Conservation (phyloP, 2,113 vertebrate species). For the Eubucco bourcierii region DNA sequence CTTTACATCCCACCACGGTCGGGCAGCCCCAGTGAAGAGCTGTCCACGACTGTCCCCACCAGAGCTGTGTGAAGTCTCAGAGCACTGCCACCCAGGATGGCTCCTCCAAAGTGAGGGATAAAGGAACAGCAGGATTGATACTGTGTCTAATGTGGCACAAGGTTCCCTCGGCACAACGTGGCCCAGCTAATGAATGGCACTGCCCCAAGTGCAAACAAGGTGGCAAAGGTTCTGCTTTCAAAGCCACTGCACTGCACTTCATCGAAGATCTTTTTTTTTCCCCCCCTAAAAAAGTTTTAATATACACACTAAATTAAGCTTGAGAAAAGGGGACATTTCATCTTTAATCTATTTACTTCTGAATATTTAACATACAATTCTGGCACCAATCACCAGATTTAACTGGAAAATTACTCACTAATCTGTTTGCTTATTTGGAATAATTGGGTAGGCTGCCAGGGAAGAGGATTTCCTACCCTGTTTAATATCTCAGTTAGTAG, state of each 20-base stretch:
- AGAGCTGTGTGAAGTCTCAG: neutral
- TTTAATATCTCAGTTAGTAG: constrained; percentile 98
- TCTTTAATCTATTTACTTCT: constrained; percentile 97
- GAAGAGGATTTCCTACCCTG: constrained; percentile 95
- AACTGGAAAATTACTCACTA: constrained; percentile 98
- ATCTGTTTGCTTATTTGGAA: constrained; percentile 99
- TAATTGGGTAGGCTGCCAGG: constrained; percentile 99
- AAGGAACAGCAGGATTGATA: constrained; percentile 53
- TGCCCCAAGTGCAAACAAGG: constrained; percentile 67
- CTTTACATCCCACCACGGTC: rapidly evolving
- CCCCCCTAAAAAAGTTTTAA: constrained; percentile 79
- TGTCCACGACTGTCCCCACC: neutral
- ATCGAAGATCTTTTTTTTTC: constrained; percentile 40
- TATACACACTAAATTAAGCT: constrained; percentile 86
- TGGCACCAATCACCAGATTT: constrained; percentile 96
- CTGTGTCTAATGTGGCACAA: constrained; percentile 54
- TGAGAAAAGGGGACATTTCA: constrained; percentile 82
- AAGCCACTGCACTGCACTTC: constrained; percentile 69
- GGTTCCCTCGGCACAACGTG: constrained; percentile 17
- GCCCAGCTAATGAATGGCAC: constrained; percentile 55
- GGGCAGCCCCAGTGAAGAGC: neutral
- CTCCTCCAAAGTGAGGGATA: constrained; percentile 47
- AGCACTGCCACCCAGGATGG: constrained; percentile 36
- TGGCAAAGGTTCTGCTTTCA: constrained; percentile 59
- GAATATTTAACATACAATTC: constrained; percentile 92